phyloP scores from a whole-genome alignment of 1,140 invertebrate species.

The Drosophila truncata region DNA sequence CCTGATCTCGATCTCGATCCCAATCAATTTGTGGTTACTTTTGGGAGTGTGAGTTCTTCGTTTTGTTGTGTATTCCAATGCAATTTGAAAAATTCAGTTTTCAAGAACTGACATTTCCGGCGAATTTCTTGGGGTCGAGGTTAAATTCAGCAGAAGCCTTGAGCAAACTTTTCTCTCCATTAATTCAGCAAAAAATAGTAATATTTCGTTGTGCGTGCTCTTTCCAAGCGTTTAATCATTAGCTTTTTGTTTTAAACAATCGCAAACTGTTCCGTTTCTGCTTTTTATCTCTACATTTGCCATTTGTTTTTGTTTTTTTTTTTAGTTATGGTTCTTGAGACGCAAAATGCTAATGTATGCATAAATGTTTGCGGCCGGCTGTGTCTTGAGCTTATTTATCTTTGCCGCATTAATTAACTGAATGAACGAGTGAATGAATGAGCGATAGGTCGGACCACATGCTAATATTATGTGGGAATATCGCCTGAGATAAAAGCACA shows the following conservation, averaged over 20 bases:
- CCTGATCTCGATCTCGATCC: conserved; percentile 2
- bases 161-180: conserved; percentile 15
- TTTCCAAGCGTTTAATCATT: conserved; percentile 28
- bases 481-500: conserved; percentile 19
- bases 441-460: conserved; percentile 42
- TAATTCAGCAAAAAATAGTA: conserved; percentile 5
- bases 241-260: conserved; percentile 67
- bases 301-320: conserved; percentile 36
- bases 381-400: conserved; percentile 65
- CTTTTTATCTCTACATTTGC: conserved; percentile 25
- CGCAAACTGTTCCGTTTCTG: conserved; percentile 55
- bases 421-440: conserved; percentile 51
- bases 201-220: conserved; percentile 30
- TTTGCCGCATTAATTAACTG: conserved; percentile 75
- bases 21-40: conserved; percentile 41
- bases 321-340: conserved; percentile 42
- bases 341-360: conserved; percentile 71
- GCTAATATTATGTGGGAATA: conserved; percentile 79
- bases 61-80: not conserved
- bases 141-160: conserved; percentile 33
- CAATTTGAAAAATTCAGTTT: conserved; percentile 45
- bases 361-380: conserved; percentile 46
- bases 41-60: not conserved
- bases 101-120: conserved; percentile 47
- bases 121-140: conserved; percentile 35